Base-by-base conservation (phyloP, 2,113 vertebrate species). In the Sardina pilchardus region DNA sequence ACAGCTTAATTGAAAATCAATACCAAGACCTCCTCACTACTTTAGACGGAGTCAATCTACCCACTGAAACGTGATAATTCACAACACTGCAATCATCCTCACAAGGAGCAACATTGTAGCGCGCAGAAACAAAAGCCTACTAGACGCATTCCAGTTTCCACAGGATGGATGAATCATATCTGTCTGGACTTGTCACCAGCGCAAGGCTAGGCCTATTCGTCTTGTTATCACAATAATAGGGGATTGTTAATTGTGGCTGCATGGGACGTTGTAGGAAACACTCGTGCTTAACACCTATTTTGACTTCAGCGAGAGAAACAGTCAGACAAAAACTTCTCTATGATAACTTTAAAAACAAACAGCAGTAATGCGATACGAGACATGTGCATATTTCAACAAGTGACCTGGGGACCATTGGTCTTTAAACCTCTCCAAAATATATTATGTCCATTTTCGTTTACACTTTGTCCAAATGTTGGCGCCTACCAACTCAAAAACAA, bases 161-260 rank as follows among this genome's bases (percentile, higher is more conserved):
- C 81, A 86, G 48, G 39, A 83, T 53, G 83, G 80, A 83, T 85
- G 81, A 85, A 85, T 85, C 47, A 82, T 53, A 83, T 81, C 80
- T 75, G 87, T 71, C 85, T 71, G 86, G 86, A 71, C 86, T 84
- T 90, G 82, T 82, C 83, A 86, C 81, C 86, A 87, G 83, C 43
- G 24, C 78, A 82, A 84, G 75, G n/a, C 71, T 75, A 36, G 34
- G 83, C 53, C 82, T 82, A 48, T 80, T 56, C 48, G 80, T 81
- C 75, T 30, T 84, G 85, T 87, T 86, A 85, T 87, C 53, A 86
- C 85, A 89, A 88, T 86, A 48, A 78, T 78, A 78, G 71, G 14
- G 71, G 47, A 43, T 78, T 85, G 81, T 86, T 86, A 87, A 85
- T 88, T 80, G 83, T 48, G 85, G 82, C 34, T 78, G 5, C 71